Base-by-base conservation (phyloP, 2,888 invertebrate species). In the Camptogramma bilineatum region DNA sequence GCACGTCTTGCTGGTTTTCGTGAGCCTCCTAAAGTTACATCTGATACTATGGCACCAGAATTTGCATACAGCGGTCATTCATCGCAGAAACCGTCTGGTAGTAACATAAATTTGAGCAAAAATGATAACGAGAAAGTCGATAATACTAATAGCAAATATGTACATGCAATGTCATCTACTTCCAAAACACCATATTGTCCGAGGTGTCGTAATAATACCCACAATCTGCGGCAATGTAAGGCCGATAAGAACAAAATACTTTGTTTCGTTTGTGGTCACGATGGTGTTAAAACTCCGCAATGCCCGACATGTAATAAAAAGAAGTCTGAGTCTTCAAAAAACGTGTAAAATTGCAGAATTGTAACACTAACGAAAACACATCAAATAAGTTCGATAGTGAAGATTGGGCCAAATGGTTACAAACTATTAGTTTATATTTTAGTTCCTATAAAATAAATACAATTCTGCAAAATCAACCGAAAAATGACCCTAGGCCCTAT, bases 21-120 rank as follows among this genome's bases (percentile, higher is more conserved):
- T 3, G 57, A 57, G 24, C 57, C 57, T 17, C 34, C 51, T 7
- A 8, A 18, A 10, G 17, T 19, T 0, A 31, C 58, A 5, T 13
- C 46, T 1, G 52, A 44, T 58, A 58, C 51, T 13, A n/a, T 58
- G 10, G 58, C 58, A 19, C 52, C 52, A 13, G 52, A 52, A 10
- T 52, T 52, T 19, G 52, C 52, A 0, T 52, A 52, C 34, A 34
- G 19, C 7, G 52, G 52, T 52, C 31, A 31, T 31, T 9, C 31
- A 31, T 31, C 31, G 31, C 31, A 31, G 31, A 31, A 31, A 31
- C 18, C 51, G 16, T 28, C 51, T 16, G 31, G 18, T 47, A 47
- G 13, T 52, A 52, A 39, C 13, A 52, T 19, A 52, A 13, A 19
- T 39, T 17, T 19, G 9, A 52, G 18, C 1, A 10, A 39, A 2